A percentile compares a stretch with the other conserved stretches of the same genome.
phyloP scores from a whole-genome alignment of 2,888 invertebrate genomes.

The Dorcus hopei region DNA sequence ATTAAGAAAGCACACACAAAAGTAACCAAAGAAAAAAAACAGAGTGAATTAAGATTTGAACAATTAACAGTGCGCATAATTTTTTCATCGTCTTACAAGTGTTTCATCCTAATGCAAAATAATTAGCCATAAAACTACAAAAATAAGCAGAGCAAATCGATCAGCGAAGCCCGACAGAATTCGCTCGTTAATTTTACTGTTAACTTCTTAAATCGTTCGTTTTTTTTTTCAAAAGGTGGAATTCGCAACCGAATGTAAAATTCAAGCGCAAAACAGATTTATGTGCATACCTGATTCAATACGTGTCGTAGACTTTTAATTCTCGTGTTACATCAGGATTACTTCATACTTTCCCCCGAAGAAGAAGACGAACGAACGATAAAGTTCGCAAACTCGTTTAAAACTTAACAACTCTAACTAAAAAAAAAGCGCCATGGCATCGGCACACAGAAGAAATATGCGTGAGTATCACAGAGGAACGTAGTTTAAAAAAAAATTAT shows the following conservation, averaged over 20 bases:
- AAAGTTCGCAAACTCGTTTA: background rate
- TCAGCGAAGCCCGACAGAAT: conserved; percentile 11
- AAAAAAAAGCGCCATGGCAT: background rate
- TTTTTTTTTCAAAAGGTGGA: too few species aligned
- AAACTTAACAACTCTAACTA: background rate
- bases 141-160: conserved; percentile 19
- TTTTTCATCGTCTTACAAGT: too few species aligned
- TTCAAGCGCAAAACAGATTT: too few species aligned
- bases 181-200: background rate
- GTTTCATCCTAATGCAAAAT: background rate
- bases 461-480: too few species aligned
- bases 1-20: too few species aligned
- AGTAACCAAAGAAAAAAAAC: too few species aligned
- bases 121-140: conserved; percentile 2
- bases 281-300: background rate
- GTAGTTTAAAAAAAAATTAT: too few species aligned
- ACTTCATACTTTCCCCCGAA: background rate
- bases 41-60: too few species aligned
- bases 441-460: background rate
- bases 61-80: too few species aligned
- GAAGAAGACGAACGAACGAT: background rate
- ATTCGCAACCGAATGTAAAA: too few species aligned
- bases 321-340: background rate
- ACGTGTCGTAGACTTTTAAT: background rate
- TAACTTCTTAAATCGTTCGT: background rate